Conservation (phyloP, 2,113 vertebrate genomes). For the Atherinomorus stipes region DNA sequence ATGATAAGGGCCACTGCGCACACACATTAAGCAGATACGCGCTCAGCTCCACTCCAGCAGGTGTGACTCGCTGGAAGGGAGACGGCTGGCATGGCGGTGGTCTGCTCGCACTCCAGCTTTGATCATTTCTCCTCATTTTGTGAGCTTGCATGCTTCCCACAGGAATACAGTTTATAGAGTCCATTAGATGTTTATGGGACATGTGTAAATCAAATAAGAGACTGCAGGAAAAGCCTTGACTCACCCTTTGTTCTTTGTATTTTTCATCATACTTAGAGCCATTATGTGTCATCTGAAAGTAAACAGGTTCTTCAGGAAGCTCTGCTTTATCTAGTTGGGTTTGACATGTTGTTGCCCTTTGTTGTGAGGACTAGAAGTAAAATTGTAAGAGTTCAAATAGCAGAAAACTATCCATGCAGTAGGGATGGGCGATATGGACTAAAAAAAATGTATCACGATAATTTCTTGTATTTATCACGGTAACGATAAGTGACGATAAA, state of each 20-base stretch:
- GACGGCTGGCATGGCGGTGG: slow-evolving; percentile 47
- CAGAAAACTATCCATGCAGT: no score
- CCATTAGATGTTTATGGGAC: slow-evolving; percentile 72
- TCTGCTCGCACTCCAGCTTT: slow-evolving; percentile 49
- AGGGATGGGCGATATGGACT: no score
- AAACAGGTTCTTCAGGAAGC: background rate
- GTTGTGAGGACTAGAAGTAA: no score
- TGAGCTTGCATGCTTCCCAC: slow-evolving; percentile 19
- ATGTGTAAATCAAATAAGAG: slow-evolving; percentile 67
- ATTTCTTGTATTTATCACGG: no score
- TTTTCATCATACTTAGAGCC: slow-evolving; percentile 11
- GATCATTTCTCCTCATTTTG: slow-evolving; percentile 36
- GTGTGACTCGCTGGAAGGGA: slow-evolving; percentile 52
- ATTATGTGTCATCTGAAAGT: slow-evolving; percentile 34
- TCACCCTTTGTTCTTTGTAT: slow-evolving; percentile 60
- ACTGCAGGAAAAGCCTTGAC: slow-evolving; percentile 36
- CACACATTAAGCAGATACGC: slow-evolving; percentile 33
- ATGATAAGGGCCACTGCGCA: slow-evolving; percentile 41
- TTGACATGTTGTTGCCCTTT: no score
- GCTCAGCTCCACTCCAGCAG: slow-evolving; percentile 54
- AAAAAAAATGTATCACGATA: no score
- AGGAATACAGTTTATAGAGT: slow-evolving; percentile 62
- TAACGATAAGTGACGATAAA: no score
- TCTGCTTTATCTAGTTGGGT: no score
- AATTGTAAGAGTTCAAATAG: no score